Evolutionary conservation across 2,113 vertebrate species (phyloP), one percentile per base, ranked within the genome.

Genomic region (Pachypanchax playfairii): DNA sequence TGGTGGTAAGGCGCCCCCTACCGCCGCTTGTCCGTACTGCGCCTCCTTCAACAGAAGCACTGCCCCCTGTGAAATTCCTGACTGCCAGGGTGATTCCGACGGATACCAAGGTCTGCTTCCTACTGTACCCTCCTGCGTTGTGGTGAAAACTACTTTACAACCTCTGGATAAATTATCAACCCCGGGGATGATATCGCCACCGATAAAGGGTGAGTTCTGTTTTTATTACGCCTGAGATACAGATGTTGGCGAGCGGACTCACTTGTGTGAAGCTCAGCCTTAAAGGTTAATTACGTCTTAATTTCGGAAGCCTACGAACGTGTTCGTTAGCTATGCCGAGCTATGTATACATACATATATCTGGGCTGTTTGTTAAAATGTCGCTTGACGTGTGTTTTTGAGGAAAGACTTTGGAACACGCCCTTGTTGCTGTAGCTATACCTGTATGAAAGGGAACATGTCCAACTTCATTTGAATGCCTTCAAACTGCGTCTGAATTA

Each of bases 11-110:
- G n/a, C 39, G n/a, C 39, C 86, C 76, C 82, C 89, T 89, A 58
- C 80, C 73, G 88, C 2, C 35, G 2, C 0, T 6, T 6, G 0
- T 1, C 1, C 1, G 57, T 5, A 83, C 69, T 82, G 15, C 86
- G 77, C 6, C 75, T 39, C 22, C 31, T 28, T 6, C 22, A 14
- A 7, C 56, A 21, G 21, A 79, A 83, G 82, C 84, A 51, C 87
- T 73, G 80, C 87, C 86, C 85, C 85, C 80, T 81, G 79, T 75
- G 73, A 86, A 70, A 87, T 89, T 90, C 85, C 87, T 77, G 49
- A 77, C 70, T 65, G 79, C 84, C 73, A 38, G 85, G 82, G 76
- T 83, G 86, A 88, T 87, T 85, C 83, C 86, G 75, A 6, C 75
- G 73, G 84, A 80, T 85, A 56, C 77, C 57, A 69, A 39, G 70